Evolutionary conservation across 1,140 invertebrate species (phyloP).

Genomic region (Eciton burchellii): DNA sequence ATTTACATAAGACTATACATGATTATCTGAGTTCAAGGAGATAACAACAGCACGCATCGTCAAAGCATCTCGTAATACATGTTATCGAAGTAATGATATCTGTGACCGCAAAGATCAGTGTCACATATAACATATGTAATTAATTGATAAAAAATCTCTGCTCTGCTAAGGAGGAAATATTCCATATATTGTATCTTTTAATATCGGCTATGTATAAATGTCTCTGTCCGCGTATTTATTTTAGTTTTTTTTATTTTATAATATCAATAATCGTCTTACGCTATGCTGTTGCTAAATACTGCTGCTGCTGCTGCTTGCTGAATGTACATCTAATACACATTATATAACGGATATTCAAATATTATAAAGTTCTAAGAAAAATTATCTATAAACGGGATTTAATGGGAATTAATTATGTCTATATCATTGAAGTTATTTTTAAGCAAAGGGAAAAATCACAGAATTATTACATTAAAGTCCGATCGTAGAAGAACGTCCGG

Average conservation of each 20-base stretch:
- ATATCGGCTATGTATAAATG: background rate
- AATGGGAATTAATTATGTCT: background rate
- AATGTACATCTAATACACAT: no score
- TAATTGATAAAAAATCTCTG: constrained; percentile 1
- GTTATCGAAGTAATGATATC: constrained; percentile 70
- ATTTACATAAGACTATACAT: constrained; percentile 17
- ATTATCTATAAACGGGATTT: constrained; percentile 7
- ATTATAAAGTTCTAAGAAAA: background rate
- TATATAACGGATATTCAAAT: background rate
- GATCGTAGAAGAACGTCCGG: constrained; percentile 92
- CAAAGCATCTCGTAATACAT: constrained; percentile 70
- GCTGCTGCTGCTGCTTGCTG: no score
- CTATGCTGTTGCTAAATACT: no score
- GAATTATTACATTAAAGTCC: constrained; percentile 80
- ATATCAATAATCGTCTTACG: background rate
- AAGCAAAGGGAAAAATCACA: constrained; percentile 16
- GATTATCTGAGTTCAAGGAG: constrained; percentile 78
- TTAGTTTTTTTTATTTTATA: background rate
- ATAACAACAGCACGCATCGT: constrained; percentile 35
- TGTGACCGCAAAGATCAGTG: constrained; percentile 54
- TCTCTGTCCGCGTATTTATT: background rate
- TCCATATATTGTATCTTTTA: constrained; percentile 14
- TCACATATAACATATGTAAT: background rate
- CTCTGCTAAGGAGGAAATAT: background rate
- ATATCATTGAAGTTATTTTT: background rate